Conservation (phyloP, 1,140 invertebrate species). For the Aricia agestis region DNA sequence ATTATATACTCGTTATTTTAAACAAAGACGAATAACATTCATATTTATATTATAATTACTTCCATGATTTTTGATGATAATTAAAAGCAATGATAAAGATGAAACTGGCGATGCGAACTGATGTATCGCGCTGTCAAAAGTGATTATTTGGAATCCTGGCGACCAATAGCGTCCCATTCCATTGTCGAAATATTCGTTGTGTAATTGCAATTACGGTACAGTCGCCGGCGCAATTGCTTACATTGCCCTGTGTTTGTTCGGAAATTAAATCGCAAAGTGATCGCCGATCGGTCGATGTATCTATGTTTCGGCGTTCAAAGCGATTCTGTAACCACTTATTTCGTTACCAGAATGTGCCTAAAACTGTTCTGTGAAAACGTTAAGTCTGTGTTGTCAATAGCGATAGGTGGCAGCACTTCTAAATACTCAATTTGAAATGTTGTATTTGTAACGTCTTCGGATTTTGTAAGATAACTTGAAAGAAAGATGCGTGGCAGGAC, state of each 20-base stretch:
- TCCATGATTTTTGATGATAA: too few species aligned
- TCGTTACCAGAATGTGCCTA: too few species aligned
- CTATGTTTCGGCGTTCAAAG: background rate
- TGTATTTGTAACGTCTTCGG: too few species aligned
- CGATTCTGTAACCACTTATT: background rate
- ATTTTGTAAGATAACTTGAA: too few species aligned
- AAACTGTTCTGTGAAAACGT: too few species aligned
- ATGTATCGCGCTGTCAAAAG: conserved; percentile 12
- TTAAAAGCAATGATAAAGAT: background rate
- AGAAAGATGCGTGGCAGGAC: too few species aligned
- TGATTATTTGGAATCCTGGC: conserved; percentile 15
- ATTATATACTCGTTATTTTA: too few species aligned
- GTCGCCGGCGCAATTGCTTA: background rate
- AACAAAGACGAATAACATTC: too few species aligned
- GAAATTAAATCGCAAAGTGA: background rate
- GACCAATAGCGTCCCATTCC: conserved; percentile 8
- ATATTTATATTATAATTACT: too few species aligned
- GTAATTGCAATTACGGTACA: conserved; percentile 14
- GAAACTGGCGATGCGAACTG: background rate
- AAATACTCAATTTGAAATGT: too few species aligned
- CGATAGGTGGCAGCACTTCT: too few species aligned
- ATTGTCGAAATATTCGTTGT: conserved; percentile 14
- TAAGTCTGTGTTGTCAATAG: too few species aligned
- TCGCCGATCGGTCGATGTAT: background rate
- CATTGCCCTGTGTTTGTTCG: background rate